A percentile compares a stretch with the other conserved stretches of the same genome.
Conservation (phyloP, 64 coral and sea anemone genomes). For the Anthopleura sola region DNA sequence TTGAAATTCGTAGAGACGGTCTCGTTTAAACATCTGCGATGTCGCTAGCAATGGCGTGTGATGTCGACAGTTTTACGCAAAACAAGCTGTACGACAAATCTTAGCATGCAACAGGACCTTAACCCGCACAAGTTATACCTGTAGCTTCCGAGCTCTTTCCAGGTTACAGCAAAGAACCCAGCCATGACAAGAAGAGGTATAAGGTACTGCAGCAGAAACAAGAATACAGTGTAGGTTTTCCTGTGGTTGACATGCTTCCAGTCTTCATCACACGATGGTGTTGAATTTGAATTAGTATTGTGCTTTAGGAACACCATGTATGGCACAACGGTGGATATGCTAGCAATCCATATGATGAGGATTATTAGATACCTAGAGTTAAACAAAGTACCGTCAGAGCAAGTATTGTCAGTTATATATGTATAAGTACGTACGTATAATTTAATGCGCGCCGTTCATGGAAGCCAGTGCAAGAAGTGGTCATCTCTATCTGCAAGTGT, state of each 20-base stretch:
- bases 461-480: no score
- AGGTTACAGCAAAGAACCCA: constrained; percentile 31
- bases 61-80: no score
- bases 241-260: constrained; percentile 45
- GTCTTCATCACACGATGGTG: constrained; percentile 45
- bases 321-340: constrained; percentile 61
- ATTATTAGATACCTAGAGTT: constrained; percentile 14
- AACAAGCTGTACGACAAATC: no score
- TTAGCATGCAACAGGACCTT: no score
- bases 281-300: constrained; percentile 9
- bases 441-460: no score
- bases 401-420: not conserved
- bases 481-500: no score
- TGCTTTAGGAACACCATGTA: constrained; percentile 62
- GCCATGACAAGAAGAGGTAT: constrained; percentile 53
- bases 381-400: no score
- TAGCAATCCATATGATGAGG: constrained; percentile 43
- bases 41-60: no score
- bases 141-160: constrained; percentile 14
- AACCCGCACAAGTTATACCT: no score
- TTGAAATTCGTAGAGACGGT: no score
- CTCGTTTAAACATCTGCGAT: no score
- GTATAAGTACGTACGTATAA: no score
- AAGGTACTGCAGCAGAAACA: constrained; percentile 67
- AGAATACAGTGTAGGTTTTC: constrained; percentile 53